Conservation (phyloP, 1,140 invertebrate species). For the Tribolium madens region DNA sequence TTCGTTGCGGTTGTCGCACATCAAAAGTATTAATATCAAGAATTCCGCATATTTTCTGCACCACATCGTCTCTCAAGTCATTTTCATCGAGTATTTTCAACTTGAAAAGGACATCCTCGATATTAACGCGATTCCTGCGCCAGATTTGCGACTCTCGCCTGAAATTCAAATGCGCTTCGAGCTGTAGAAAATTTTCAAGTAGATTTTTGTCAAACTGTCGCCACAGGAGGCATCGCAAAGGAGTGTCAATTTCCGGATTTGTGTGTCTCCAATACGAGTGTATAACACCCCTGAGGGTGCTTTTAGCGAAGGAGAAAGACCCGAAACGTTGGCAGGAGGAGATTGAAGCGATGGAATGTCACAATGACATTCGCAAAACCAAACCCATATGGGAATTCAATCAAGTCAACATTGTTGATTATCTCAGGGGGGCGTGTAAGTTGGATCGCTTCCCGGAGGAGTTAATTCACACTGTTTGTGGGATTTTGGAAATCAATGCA, state of each 20-base stretch:
- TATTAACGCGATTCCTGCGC: neutral
- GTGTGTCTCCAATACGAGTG: constrained; percentile 81
- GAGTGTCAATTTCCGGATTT: constrained; percentile 9
- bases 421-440: constrained; percentile 79
- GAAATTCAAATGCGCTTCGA: constrained; percentile 5
- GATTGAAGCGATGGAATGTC: constrained; percentile 78
- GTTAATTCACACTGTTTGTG: constrained; percentile 79
- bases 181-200: neutral
- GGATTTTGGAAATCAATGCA: constrained; percentile 82
- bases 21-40: constrained; percentile 86
- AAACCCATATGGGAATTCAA: constrained; percentile 78
- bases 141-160: constrained; percentile 4
- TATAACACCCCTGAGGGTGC: constrained; percentile 80
- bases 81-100: constrained; percentile 65
- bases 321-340: constrained; percentile 78
- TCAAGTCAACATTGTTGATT: constrained; percentile 80
- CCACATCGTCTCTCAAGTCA: constrained; percentile 67
- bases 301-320: constrained; percentile 78
- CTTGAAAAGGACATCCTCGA: constrained; percentile 2
- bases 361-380: constrained; percentile 72
- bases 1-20: constrained; percentile 70
- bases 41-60: constrained; percentile 81
- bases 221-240: constrained; percentile 23
- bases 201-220: neutral
- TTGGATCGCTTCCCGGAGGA: constrained; percentile 76